Percentiles rank a stretch among this genome's conserved stretches.
Conservation (phyloP, 1,140 invertebrate species). For the Caenorhabditis remanei region DNA sequence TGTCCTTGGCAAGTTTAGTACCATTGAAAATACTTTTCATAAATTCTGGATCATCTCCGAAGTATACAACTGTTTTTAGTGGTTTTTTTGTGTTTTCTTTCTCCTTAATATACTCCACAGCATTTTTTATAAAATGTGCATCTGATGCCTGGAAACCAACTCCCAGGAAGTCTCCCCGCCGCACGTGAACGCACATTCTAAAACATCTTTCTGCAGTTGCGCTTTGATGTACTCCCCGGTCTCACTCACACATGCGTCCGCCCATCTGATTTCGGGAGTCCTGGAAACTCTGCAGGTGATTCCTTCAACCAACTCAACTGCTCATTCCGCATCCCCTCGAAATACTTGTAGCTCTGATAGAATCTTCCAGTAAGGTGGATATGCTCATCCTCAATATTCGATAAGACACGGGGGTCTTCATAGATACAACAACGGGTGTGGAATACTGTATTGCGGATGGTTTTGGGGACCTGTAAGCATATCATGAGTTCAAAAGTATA, state of each 20-base stretch:
- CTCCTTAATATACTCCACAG: not conserved
- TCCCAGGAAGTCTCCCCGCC: not conserved
- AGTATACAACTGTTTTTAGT: not conserved
- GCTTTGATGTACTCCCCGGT: too few relatives aligned
- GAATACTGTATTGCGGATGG: not conserved
- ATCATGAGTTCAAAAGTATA: too few relatives aligned
- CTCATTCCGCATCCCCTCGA: not conserved
- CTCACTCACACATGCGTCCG: not conserved
- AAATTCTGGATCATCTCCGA: not conserved
- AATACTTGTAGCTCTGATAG: not conserved
- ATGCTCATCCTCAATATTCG: not conserved
- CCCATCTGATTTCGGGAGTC: not conserved
- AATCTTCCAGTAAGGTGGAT: not conserved
- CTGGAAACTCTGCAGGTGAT: not conserved
- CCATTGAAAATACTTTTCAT: not conserved
- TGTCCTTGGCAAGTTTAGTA: not conserved
- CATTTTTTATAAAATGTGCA: not conserved
- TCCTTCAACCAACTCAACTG: not conserved
- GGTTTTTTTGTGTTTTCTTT: not conserved
- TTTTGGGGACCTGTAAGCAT: not conserved
- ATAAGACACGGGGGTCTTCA: not conserved
- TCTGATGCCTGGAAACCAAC: constrained; percentile 7
- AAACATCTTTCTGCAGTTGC: not conserved
- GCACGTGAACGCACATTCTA: not conserved
- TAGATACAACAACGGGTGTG: not conserved